Evolutionary conservation across 2,888 invertebrate genomes (phyloP), one percentile per base, ranked within the genome.

Genomic region (Encarsia formosa): DNA sequence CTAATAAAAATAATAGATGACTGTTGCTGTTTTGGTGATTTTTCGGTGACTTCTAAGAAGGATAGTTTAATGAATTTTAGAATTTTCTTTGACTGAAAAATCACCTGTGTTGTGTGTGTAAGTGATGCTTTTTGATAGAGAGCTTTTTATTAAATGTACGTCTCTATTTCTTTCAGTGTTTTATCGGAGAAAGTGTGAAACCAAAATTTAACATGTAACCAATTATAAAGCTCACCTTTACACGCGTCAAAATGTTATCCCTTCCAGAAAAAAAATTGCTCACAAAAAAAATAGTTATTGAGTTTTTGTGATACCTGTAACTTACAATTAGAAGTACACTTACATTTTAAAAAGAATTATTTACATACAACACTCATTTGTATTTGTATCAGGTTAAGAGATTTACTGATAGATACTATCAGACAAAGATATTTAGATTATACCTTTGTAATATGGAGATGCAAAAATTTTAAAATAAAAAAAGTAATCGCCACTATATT

Each of bases 401-500:
- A 56, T 59, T 61, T 56, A 57, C 41, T 39, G 49, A 52, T n/a
- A n/a, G n/a, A n/a, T 48, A 52, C 46, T 47, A 57, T 43, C 50
- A 56, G 46, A 44, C 42, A 49, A 32, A 44, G 15, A 23, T 57
- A 53, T 53, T 56, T 60, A 57, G 52, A 35, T 51, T 51, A 41
- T 43, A 52, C 26, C 29, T 64, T 63, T 62, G 63, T 59, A 62
- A 65, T 48, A 41, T 48, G 59, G 55, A 56, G n/a, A n/a, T n/a
- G n/a, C n/a, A n/a, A n/a, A n/a, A n/a, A n/a, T n/a, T n/a, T n/a
- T n/a, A n/a, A n/a, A 59, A 59, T 46, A 58, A 23, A 15, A 47
- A 53, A 59, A 5, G 63, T 60, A 63, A 60, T 65, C 60, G 58
- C 62, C 59, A 60, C 52, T 49, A 65, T 65, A 67, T 67, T 67